Conservation (phyloP, 2,113 vertebrate genomes). For the Spea bombifrons region DNA sequence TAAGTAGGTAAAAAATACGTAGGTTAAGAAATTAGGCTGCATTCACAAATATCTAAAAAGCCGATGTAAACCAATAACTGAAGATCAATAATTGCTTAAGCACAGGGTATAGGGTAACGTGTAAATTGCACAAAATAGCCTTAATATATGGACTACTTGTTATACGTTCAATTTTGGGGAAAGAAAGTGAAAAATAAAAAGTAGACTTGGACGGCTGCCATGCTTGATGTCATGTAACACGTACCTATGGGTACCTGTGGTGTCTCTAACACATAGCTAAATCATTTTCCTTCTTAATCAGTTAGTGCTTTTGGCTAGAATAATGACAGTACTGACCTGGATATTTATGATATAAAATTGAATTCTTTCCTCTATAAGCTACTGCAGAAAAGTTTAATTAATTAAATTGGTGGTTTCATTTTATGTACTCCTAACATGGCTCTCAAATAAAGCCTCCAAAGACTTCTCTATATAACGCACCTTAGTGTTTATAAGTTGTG, state of each 20-base stretch:
- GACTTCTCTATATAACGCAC: conserved; percentile 69
- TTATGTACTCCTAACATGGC: conserved; percentile 71
- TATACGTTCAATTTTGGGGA: no score
- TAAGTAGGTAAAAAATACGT: no score
- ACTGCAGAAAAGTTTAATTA: conserved; percentile 68
- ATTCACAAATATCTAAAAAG: no score
- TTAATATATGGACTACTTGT: no score
- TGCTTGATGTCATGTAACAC: conserved; percentile 37
- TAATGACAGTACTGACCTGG: conserved; percentile 49
- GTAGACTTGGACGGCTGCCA: not conserved
- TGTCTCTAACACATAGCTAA: conserved; percentile 35
- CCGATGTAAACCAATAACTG: no score
- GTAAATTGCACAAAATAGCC: no score
- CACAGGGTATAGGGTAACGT: no score
- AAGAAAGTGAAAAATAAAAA: conserved; percentile 8
- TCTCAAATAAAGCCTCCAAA: conserved; percentile 68
- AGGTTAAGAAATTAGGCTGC: no score
- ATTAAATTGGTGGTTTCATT: conserved; percentile 73
- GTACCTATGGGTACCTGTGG: conserved; percentile 23
- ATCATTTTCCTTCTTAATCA: conserved; percentile 48
- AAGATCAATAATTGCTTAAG: no score
- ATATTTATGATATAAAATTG: conserved; percentile 59
- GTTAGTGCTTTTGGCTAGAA: conserved; percentile 47
- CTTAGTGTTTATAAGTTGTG: conserved; percentile 77
- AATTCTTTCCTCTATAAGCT: conserved; percentile 62